phyloP scores from a whole-genome alignment of 1,140 invertebrate species.

The Teleopsis dalmanni region DNA sequence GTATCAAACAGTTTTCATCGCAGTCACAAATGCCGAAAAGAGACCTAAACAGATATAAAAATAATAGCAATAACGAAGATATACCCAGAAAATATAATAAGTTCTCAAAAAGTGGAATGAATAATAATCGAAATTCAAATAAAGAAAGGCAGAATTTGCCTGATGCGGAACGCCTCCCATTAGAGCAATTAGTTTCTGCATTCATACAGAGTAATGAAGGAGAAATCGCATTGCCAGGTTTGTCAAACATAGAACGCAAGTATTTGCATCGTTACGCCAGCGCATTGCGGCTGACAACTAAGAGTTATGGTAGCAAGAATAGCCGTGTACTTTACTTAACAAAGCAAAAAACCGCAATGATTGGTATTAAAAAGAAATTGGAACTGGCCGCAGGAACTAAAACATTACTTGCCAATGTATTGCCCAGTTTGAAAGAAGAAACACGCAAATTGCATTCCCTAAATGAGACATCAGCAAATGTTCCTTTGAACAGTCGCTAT shows the following conservation, averaged over 20 bases:
- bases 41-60: neutral
- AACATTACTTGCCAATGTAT: no score
- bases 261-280: conserved; percentile 24
- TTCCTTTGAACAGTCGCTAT: conserved; percentile 1
- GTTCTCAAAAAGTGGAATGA: neutral
- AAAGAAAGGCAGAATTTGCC: conserved; percentile 7
- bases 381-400: conserved; percentile 3
- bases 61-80: neutral
- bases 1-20: neutral
- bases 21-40: neutral
- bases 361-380: conserved; percentile 2
- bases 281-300: conserved; percentile 18
- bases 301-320: conserved; percentile 17
- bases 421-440: no score
- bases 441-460: no score
- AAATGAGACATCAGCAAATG: neutral
- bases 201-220: conserved; percentile 15
- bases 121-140: neutral
- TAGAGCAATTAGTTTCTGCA: conserved; percentile 18
- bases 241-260: conserved; percentile 19
- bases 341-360: conserved; percentile 5
- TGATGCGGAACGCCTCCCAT: neutral
- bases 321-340: conserved; percentile 21
- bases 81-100: neutral
- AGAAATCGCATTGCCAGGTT: conserved; percentile 8